Conservation (phyloP, 2,888 invertebrate genomes). For the Aphidoletes aphidimyza region DNA sequence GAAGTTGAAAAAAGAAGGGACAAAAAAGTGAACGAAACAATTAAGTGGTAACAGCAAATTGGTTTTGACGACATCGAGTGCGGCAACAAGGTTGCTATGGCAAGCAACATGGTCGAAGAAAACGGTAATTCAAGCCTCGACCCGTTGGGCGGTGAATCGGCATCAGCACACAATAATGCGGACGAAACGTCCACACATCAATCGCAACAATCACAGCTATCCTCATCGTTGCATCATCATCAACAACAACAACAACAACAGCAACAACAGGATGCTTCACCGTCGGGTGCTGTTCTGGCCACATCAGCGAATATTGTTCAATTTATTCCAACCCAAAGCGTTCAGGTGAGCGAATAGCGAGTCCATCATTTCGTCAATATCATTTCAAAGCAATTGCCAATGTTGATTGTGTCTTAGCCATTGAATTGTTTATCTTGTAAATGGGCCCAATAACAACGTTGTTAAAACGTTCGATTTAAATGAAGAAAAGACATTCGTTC, state of each 20-base stretch:
- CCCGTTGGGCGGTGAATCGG: constrained; percentile 68
- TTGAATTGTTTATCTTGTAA: background rate
- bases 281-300: constrained; percentile 66
- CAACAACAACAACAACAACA: constrained; percentile 53
- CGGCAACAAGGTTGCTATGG: constrained; percentile 77
- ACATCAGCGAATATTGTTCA: constrained; percentile 84
- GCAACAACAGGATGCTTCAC: constrained; percentile 62
- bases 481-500: too few species aligned
- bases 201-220: constrained; percentile 34
- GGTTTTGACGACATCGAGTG: background rate
- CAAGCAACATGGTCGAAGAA: constrained; percentile 93
- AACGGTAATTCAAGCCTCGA: constrained; percentile 75
- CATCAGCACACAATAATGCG: constrained; percentile 14
- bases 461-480: too few species aligned
- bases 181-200: constrained; percentile 44
- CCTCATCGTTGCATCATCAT: constrained; percentile 49
- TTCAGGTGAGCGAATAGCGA: constrained; percentile 70
- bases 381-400: too few species aligned
- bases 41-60: background rate
- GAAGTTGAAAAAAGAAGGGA: background rate
- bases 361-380: background rate
- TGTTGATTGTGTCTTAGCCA: background rate
- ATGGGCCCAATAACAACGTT: too few species aligned
- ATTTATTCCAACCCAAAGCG: constrained; percentile 77
- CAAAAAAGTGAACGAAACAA: background rate